These are phyloP conservation scores for Caenorhabditis angaria DNA, from an alignment of 2,888 invertebrate species.

Conservation along the genomic window DNA sequence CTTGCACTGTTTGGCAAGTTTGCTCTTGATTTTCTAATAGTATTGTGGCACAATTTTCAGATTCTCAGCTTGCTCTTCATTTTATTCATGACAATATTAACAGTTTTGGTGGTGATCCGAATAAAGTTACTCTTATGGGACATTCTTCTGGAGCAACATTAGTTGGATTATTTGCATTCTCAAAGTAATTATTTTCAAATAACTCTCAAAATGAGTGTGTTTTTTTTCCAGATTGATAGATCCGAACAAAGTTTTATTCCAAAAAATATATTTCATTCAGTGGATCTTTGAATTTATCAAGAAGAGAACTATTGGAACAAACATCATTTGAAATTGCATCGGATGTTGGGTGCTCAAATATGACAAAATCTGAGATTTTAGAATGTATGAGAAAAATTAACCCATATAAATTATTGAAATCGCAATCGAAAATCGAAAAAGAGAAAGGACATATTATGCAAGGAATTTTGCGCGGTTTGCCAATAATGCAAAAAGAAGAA, in stretches of 20 bases:
- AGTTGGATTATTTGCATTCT: constrained; percentile 22
- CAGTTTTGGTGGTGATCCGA: constrained; percentile 23
- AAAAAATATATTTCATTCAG: constrained; percentile 22
- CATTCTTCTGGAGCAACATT: constrained; percentile 31
- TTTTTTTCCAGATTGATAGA: constrained; percentile 13
- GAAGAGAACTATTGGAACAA: not conserved
- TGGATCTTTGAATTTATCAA: constrained; percentile 14
- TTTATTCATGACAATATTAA: constrained; percentile 30
- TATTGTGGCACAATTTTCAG: constrained; percentile 12
- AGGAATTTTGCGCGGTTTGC: constrained; percentile 18
- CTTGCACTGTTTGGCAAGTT: constrained; percentile 54
- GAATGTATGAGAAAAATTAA: not conserved
- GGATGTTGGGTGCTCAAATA: constrained; percentile 1
- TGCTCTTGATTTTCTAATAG: not conserved
- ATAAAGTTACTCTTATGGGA: constrained; percentile 34
- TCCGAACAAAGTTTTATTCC: constrained; percentile 11
- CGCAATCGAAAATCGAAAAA: constrained; percentile 27
- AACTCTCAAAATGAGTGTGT: not conserved
- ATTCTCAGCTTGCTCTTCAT: constrained; percentile 11
- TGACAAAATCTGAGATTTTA: not conserved
- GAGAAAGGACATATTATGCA: constrained; percentile 16
- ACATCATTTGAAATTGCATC: not conserved
- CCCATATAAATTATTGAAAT: constrained; percentile 20
- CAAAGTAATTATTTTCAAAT: not conserved
- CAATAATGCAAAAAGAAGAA: constrained; percentile 17